Base-by-base conservation (phyloP, 2,888 invertebrate genomes). In the Atethmia centrago region DNA sequence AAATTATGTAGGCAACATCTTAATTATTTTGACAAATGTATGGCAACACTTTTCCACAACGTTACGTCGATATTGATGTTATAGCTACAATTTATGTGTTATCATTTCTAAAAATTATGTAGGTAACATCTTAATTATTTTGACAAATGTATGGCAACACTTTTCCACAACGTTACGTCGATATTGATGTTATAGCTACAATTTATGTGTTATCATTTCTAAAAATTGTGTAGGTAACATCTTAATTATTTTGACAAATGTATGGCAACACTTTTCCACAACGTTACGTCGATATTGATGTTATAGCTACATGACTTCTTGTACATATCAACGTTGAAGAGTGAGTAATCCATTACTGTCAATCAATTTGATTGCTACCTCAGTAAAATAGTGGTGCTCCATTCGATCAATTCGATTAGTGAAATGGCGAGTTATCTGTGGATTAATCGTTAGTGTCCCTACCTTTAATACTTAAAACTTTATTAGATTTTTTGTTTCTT, bases 261-360 rank as follows among this genome's bases (percentile, higher is more conserved):
- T 25, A n/a, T 36, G 59, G 9, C 59, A 42, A 42, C 28, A 28
- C 28, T 40, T 42, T 28, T 21, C 21, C 14, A 21, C 28, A 45
- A 31, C 19, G 12, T 40, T 42, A 51, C 72, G 2, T 49, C n/a
- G 16, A 36, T 36, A 47, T 47, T 64, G 8, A 8, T 16, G 14
- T 14, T 36, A 10, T 42, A 65, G 25, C 36, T 14, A 59, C 55
- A 31, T 47, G 5, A 14, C 40, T 67, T 63, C 55, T 51, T 59
- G 51, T 74, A 62, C 40, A 65, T 61, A 36, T 62, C 66, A 25
- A 45, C 55, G 55, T 51, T 63, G 65, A 75, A 71, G 79, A 72
- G 64, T 73, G 40, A 55, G 66, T 82, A 89, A 88, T 90, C 88
- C 85, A 88, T 90, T 88, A 87, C 73, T 83, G 86, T 87, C 88